Evolutionary conservation across 2,888 invertebrate species (phyloP).

Genomic region (Apamea monoglypha): DNA sequence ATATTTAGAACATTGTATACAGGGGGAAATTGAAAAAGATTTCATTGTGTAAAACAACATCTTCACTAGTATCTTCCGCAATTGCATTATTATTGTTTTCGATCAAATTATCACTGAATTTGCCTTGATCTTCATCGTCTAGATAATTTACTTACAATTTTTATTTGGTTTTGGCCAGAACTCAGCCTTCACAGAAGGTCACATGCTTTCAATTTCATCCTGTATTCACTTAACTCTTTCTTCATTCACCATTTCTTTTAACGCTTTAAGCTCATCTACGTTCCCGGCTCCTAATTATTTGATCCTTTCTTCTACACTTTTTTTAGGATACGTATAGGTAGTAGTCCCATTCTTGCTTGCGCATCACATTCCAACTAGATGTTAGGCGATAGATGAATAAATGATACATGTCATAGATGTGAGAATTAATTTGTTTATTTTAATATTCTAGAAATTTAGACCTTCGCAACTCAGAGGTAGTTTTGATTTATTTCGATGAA

Average conservation of each 20-base stretch:
- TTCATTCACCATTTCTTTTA: constrained; percentile 12
- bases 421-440: not conserved
- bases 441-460: constrained; percentile 23
- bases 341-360: not conserved
- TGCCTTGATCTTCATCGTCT: not conserved
- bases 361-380: not conserved
- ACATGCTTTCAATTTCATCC: constrained; percentile 39
- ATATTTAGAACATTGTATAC: constrained; percentile 12
- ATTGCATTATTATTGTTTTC: not conserved
- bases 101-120: not conserved
- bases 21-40: constrained; percentile 15
- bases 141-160: not conserved
- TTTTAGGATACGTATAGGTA: not conserved
- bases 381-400: not conserved
- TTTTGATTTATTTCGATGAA: constrained; percentile 36
- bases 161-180: no score
- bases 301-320: not conserved
- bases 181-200: not conserved
- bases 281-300: constrained; percentile 9
- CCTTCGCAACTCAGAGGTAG: constrained; percentile 43
- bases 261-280: constrained; percentile 46
- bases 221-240: not conserved
- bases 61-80: not conserved
- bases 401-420: not conserved
- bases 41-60: not conserved